Conservation (phyloP, 2,797 vertebrate species). For the Lophotriccus pileatus region DNA sequence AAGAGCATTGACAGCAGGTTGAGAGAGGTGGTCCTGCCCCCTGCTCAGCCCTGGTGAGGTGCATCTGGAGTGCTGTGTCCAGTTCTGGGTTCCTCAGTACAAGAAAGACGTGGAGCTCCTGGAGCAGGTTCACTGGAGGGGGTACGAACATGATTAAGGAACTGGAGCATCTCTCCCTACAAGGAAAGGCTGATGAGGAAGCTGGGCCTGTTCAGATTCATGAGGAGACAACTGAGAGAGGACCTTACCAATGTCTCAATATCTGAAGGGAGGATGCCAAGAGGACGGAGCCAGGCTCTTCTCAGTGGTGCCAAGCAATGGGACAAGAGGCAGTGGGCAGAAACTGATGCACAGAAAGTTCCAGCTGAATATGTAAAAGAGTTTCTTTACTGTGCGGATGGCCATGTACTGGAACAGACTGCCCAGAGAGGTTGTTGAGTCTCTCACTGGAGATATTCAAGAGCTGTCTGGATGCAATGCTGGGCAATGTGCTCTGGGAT, state of each 20-base stretch:
- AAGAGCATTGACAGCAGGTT: accelerated
- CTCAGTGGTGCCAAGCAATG: accelerated
- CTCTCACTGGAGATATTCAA: neutral
- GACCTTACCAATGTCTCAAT: neutral
- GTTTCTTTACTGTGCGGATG: neutral
- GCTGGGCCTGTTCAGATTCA: accelerated
- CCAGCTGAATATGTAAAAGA: neutral
- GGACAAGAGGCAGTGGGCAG: accelerated
- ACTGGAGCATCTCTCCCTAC: neutral
- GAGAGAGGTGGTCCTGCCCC: neutral
- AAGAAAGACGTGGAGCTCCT: neutral
- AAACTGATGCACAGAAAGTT: neutral
- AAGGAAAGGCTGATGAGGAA: neutral
- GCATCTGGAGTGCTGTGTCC: neutral
- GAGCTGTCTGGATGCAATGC: no score
- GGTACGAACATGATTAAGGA: neutral
- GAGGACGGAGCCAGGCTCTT: neutral
- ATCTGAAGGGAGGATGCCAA: neutral
- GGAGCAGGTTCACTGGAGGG: neutral
- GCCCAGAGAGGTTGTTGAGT: neutral
- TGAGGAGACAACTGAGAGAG: accelerated
- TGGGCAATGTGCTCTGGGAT: neutral
- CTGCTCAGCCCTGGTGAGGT: accelerated
- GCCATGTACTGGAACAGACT: accelerated
- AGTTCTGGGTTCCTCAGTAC: neutral